Evolutionary conservation across 2,113 vertebrate species (phyloP), one percentile per base, ranked within the genome.

Genomic region (Oophaga pumilio): DNA sequence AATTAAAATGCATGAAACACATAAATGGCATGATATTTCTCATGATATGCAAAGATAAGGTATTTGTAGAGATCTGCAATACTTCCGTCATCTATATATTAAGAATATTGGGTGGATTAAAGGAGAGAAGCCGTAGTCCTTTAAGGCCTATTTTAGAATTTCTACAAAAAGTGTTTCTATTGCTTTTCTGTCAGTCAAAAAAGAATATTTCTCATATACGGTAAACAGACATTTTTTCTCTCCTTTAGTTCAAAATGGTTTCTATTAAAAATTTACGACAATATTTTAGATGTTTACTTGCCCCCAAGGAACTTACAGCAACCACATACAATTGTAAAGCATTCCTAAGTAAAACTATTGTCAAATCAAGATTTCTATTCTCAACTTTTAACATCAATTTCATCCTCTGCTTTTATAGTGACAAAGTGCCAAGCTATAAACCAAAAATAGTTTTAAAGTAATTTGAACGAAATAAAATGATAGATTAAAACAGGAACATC

Each of bases 1-100:
- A 22, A 76, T 7, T 80, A 57, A 87, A 84, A 88, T 88, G 80
- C 81, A 88, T 20, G 49, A 24, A 84, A 88, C 22, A 84, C 83
- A 52, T 20, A 76, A 66, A 64, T 83, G 24, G 59, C 74, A 56
- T 60, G 57, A 43, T 78, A 68, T 80, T 52, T 57, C 79, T 79
- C 43, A 24, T 50, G 66, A 50, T 76, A 62, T 64, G 43, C 73
- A 24, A 77, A 66, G 18, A 85, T 26, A 85, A 85, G 43, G 43
- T 85, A 85, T 56, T 77, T 33, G 14, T 49, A 49, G 33, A 62
- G 76, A 56, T 57, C 8, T 28, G 77, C 18, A 60, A 20, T 24
- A 53, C 22, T 26, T 8, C 73, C 15, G 49, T 10, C n/a, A 53
- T 76, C 18, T 76, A 53, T 49, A 33, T 28, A 33, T 14, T 49